These are phyloP conservation scores for Proisotoma minuta DNA, from an alignment of 2,888 invertebrate species.

Conservation along the genomic window DNA sequence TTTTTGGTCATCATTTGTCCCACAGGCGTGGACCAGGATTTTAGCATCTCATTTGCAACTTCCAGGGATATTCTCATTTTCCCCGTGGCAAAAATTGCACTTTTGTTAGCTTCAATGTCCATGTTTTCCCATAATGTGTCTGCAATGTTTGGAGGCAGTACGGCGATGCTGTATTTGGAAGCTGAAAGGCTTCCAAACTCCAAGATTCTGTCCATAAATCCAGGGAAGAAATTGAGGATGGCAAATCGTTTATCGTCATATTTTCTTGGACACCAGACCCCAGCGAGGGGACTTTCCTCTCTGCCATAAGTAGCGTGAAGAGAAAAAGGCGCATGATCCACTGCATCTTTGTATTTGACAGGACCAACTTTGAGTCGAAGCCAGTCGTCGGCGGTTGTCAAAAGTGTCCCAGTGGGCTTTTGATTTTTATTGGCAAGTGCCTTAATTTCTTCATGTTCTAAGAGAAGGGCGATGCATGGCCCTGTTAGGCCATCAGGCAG, in stretches of 20 bases:
- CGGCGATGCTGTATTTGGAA: conserved; percentile 31
- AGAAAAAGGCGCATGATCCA: conserved; percentile 37
- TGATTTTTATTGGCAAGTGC: conserved; percentile 33
- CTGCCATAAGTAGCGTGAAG: conserved; percentile 39
- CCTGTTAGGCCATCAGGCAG: conserved; percentile 35
- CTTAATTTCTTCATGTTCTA: conserved; percentile 36
- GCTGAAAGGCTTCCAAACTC: conserved; percentile 11
- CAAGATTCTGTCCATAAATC: conserved; percentile 37
- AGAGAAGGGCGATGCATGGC: conserved; percentile 32
- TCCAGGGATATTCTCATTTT: conserved; percentile 24
- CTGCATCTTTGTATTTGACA: conserved; percentile 32
- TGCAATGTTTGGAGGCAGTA: conserved; percentile 25
- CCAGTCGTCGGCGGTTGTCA: conserved; percentile 42
- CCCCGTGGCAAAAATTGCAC: conserved; percentile 35
- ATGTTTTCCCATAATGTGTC: conserved; percentile 15
- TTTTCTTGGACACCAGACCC: conserved; percentile 43
- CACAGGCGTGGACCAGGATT: conserved; percentile 18
- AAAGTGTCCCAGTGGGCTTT: conserved; percentile 20
- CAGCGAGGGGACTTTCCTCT: conserved; percentile 23
- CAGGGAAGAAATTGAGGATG: conserved; percentile 40
- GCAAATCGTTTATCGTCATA: conserved; percentile 43
- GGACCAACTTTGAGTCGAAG: conserved; percentile 42
- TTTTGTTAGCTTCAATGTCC: conserved; percentile 20
- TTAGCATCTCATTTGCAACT: conserved; percentile 30
- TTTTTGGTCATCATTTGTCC: conserved; percentile 24